Percentiles rank a stretch among this genome's conserved stretches.
Conservation (phyloP, 2,888 invertebrate genomes). For the Heliconius erato region DNA sequence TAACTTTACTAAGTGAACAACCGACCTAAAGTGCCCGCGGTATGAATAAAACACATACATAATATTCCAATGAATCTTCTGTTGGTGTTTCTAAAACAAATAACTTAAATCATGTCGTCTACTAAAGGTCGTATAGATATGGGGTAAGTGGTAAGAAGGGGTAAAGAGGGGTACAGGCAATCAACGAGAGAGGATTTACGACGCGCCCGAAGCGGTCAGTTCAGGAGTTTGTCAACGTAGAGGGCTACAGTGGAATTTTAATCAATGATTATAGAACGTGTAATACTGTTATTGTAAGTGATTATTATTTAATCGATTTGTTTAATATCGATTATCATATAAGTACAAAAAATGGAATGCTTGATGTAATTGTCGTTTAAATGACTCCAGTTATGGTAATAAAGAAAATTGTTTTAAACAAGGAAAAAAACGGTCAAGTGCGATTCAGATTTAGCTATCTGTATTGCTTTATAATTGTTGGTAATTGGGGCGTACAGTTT, state of each 20-base stretch:
- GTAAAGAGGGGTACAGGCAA: conserved; percentile 66
- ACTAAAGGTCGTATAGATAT: conserved; percentile 61
- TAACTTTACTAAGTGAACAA: neutral
- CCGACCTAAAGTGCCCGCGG: conserved; percentile 55
- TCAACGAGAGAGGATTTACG: conserved; percentile 77
- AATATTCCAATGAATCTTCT: conserved; percentile 75
- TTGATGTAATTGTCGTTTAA: too few species aligned
- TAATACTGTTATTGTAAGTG: conserved; percentile 16
- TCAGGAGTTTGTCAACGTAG: conserved; percentile 44
- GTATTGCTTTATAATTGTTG: too few species aligned
- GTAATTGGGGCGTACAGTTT: too few species aligned
- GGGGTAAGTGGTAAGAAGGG: conserved; percentile 49
- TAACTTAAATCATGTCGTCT: conserved; percentile 63
- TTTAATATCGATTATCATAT: neutral
- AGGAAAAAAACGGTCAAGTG: neutral
- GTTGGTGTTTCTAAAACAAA: conserved; percentile 64
- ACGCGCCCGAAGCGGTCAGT: conserved; percentile 56
- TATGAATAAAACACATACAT: conserved; percentile 68
- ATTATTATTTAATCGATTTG: conserved; percentile 3
- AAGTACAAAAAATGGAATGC: neutral
- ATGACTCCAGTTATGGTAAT: neutral
- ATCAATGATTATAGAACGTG: conserved; percentile 33
- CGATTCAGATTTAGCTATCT: neutral
- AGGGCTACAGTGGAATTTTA: conserved; percentile 37
- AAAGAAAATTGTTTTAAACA: neutral